These are phyloP conservation scores for Pandemis cinnamomeana DNA, from an alignment of 2,888 invertebrate species.

Conservation along the genomic window DNA sequence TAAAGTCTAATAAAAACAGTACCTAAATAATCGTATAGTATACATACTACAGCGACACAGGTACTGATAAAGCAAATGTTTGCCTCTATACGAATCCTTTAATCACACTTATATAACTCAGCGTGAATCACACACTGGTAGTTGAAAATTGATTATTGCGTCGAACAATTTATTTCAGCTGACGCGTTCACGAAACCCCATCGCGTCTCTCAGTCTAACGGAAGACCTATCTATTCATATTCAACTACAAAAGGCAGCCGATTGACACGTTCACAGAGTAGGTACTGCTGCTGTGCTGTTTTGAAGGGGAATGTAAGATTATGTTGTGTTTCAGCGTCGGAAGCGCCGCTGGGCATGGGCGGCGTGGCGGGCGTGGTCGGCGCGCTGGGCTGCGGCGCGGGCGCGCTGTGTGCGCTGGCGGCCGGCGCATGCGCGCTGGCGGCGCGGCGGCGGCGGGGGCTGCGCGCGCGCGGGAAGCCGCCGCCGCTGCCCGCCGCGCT, in stretches of 20 bases:
- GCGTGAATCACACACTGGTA: not conserved
- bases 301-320: not conserved
- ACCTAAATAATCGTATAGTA: not conserved
- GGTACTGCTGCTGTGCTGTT: too few species aligned
- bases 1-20: not conserved
- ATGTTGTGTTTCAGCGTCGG: slow-evolving; percentile 60
- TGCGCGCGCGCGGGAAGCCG: slow-evolving; percentile 57
- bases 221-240: not conserved
- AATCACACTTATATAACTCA: not conserved
- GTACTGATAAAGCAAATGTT: not conserved
- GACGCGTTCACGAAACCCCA: not conserved
- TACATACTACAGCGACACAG: not conserved
- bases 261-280: too few species aligned
- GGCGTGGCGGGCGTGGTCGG: slow-evolving; percentile 67
- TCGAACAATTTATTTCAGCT: not conserved
- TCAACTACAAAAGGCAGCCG: not conserved
- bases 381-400: slow-evolving; percentile 63
- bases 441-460: slow-evolving; percentile 44
- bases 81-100: not conserved
- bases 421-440: slow-evolving; percentile 31
- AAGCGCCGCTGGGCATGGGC: slow-evolving; percentile 66
- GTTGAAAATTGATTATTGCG: not conserved
- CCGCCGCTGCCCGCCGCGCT: slow-evolving; percentile 54
- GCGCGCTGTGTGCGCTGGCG: slow-evolving; percentile 63
- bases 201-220: not conserved